Evolutionary conservation across 2,888 invertebrate genomes (phyloP).

Genomic region (Andrena hattorfiana): DNA sequence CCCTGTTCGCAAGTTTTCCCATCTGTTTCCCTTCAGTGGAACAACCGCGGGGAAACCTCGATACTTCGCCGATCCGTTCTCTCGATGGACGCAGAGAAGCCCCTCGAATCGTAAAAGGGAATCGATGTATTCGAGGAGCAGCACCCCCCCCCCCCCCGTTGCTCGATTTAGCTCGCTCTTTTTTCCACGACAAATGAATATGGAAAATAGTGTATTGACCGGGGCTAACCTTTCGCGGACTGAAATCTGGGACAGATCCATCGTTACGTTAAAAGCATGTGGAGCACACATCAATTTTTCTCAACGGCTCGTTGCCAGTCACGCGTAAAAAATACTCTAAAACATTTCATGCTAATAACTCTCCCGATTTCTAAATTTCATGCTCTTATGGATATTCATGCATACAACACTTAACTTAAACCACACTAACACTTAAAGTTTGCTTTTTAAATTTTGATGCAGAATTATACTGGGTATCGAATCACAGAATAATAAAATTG

Average conservation of each 20-base stretch:
- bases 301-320: not conserved
- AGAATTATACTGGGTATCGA: too few species aligned
- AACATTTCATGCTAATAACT: not conserved
- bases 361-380: not conserved
- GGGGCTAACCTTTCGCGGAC: not conserved
- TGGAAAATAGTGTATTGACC: constrained; percentile 31
- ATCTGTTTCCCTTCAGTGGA: constrained; percentile 48
- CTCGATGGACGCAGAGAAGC: constrained; percentile 50
- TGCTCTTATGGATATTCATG: too few species aligned
- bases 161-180: not conserved
- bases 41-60: constrained; percentile 37
- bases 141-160: not conserved
- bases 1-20: constrained; percentile 54
- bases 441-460: too few species aligned
- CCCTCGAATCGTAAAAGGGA: constrained; percentile 25
- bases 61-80: constrained; percentile 38
- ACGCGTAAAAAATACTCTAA: constrained; percentile 17
- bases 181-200: constrained; percentile 20
- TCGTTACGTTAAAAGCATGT: constrained; percentile 32
- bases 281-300: constrained; percentile 13
- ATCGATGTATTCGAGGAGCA: constrained; percentile 27
- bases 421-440: too few species aligned
- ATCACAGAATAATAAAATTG: too few species aligned
- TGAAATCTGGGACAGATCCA: constrained; percentile 48
- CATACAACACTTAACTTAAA: too few species aligned